phyloP scores from a whole-genome alignment of 1,140 invertebrate species.

The Drusus annulatus region DNA sequence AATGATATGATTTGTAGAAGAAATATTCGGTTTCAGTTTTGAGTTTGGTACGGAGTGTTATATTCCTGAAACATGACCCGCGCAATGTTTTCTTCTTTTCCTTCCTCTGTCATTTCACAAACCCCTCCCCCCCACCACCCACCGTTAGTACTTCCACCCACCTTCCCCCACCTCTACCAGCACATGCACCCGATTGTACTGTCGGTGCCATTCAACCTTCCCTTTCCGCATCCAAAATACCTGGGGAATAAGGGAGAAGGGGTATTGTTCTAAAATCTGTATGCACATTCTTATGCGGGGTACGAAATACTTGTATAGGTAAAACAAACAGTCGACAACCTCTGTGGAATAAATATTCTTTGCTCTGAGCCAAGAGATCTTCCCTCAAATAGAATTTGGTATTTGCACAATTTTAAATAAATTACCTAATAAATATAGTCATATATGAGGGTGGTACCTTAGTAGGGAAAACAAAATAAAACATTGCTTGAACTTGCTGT shows the following conservation, averaged over 20 bases:
- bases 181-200: conserved; percentile 20
- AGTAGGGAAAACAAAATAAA: too few species aligned
- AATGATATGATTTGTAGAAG: not conserved
- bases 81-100: conserved; percentile 20
- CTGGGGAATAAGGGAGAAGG: not conserved
- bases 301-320: too few species aligned
- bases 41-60: not conserved
- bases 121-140: not conserved
- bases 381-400: too few species aligned
- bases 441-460: too few species aligned
- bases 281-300: not conserved
- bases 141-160: not conserved
- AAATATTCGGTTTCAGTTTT: not conserved
- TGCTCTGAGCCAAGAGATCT: too few species aligned
- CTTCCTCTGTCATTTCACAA: not conserved
- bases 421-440: too few species aligned
- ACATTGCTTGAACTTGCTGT: too few species aligned
- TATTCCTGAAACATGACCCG: conserved; percentile 38
- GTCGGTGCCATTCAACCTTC: conserved; percentile 27
- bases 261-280: conserved; percentile 23
- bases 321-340: too few species aligned
- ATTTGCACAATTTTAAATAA: too few species aligned
- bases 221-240: not conserved
- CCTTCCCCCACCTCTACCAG: not conserved
- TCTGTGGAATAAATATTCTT: too few species aligned